Base-by-base conservation (phyloP, 2,113 vertebrate species). In the Monopterus albus region DNA sequence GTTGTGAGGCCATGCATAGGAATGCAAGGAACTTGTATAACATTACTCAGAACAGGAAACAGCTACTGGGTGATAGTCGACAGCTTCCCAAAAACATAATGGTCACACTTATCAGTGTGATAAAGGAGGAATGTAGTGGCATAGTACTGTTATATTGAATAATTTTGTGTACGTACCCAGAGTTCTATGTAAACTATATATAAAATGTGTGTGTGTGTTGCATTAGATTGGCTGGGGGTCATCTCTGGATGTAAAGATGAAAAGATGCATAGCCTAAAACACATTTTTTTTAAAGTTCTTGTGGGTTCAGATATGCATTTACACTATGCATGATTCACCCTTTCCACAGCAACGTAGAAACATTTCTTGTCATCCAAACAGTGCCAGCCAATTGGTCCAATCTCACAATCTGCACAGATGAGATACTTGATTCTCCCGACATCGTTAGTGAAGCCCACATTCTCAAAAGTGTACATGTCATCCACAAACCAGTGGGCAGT, bases 381-480 rank as follows among this genome's bases (percentile, higher is more conserved):
- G 90, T 98, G 97, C 96, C 97, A 98, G 72, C 97, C 97, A 51
- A 99, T 98, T 15, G 97, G 97, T 81, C 97, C 97, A 9, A 96
- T 95, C 91, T 98, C 97, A 90, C 97, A 98, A 92, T 99, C 97
- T 10, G 97, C 97, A 56, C 96, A 98, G 73, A 98, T 95, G 66
- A 99, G 95, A 84, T 96, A 99, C 86, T 98, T 98, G 84, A 98
- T 82, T 63, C 93, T 95, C 51, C 96, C 96, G 71, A 98, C 96
- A n/a, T 97, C 94, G 42, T 98, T 97, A 72, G 96, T 98, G 91
- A 98, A 97, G 63, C 97, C 97, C 79, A 98, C 96, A 0, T 98
- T 99, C 91, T 99, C 97, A 86, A 98, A 98, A 75, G 90, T 92
- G 90, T 93, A 96, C 96, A 98, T 98, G 91, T 98, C 95, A 0